Evolutionary conservation across 1,140 invertebrate genomes (phyloP).

Genomic region (Hyphantria cunea): DNA sequence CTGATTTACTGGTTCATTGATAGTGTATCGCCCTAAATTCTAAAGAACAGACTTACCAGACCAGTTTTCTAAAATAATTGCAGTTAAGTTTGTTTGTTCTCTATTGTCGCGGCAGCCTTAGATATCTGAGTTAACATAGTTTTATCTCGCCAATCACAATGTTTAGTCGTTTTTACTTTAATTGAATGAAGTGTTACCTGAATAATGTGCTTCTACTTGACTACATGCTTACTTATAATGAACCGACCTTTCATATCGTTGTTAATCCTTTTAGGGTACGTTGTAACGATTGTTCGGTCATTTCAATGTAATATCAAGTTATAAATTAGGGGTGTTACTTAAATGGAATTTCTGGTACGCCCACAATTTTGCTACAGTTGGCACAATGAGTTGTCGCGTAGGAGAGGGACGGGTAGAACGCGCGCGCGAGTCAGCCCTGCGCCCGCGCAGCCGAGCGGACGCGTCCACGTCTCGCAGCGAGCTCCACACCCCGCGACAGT

Average conservation of each 20-base stretch:
- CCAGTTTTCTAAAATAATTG: constrained; percentile 52
- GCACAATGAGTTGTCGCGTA: constrained; percentile 47
- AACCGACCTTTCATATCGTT: constrained; percentile 12
- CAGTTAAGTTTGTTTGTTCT: constrained; percentile 41
- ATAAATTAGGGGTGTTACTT: constrained; percentile 54
- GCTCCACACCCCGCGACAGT: constrained; percentile 40
- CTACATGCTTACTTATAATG: neutral
- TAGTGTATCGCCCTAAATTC: constrained; percentile 42
- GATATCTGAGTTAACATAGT: too few species aligned
- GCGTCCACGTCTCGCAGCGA: constrained; percentile 41
- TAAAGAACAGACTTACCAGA: constrained; percentile 25
- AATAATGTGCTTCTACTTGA: neutral
- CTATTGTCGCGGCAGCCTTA: constrained; percentile 13
- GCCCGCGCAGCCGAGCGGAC: constrained; percentile 58
- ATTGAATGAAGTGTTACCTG: neutral
- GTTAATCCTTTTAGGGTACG: constrained; percentile 6
- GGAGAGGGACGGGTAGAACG: constrained; percentile 49
- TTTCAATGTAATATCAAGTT: constrained; percentile 19
- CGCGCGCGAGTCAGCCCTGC: constrained; percentile 66
- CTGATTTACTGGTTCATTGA: constrained; percentile 47
- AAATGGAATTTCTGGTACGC: constrained; percentile 70
- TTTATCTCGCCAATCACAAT: neutral
- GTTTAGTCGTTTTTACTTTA: constrained; percentile 4
- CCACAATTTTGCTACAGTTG: constrained; percentile 55
- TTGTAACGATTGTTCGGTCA: constrained; percentile 8